phyloP scores from a whole-genome alignment of 2,113 vertebrate genomes.

The Montifringilla adamsi region DNA sequence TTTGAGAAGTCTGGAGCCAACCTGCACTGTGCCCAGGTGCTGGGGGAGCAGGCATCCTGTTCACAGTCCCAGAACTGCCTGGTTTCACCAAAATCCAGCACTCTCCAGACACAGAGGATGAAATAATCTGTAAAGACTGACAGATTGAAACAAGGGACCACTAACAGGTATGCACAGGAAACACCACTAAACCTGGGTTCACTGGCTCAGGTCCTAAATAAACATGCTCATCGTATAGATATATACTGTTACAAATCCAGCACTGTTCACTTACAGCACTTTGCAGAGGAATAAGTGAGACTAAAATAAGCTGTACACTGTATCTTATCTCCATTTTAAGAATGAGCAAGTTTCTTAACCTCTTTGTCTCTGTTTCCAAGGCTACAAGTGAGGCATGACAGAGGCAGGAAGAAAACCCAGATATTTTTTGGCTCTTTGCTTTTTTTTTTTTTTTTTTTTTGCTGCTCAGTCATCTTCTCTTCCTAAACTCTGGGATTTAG shows the following conservation, averaged over 20 bases:
- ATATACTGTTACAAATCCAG: not conserved
- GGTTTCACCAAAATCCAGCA: not conserved
- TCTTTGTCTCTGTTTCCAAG: slow-evolving; percentile 61
- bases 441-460: not conserved
- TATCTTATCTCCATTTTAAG: slow-evolving; percentile 41
- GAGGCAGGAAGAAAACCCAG: slow-evolving; percentile 57
- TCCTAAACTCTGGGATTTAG: not conserved
- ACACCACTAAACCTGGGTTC: not conserved
- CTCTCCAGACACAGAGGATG: not conserved
- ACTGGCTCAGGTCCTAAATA: not conserved
- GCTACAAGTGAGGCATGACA: slow-evolving; percentile 51
- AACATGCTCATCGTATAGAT: not conserved
- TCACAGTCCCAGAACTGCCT: not conserved
- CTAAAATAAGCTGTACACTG: not conserved
- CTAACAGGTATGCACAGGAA: not conserved
- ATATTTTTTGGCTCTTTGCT: slow-evolving; percentile 1
- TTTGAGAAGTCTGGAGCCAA: not conserved
- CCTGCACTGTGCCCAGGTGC: not conserved
- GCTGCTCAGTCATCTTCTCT: not conserved
- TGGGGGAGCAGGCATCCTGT: not conserved
- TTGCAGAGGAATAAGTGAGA: not conserved
- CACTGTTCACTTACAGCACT: not conserved
- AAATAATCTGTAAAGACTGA: not conserved
- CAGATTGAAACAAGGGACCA: not conserved
- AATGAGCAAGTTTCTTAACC: slow-evolving; percentile 39